phyloP scores from a whole-genome alignment of 2,888 invertebrate species.

The Drosophila acutilabella region DNA sequence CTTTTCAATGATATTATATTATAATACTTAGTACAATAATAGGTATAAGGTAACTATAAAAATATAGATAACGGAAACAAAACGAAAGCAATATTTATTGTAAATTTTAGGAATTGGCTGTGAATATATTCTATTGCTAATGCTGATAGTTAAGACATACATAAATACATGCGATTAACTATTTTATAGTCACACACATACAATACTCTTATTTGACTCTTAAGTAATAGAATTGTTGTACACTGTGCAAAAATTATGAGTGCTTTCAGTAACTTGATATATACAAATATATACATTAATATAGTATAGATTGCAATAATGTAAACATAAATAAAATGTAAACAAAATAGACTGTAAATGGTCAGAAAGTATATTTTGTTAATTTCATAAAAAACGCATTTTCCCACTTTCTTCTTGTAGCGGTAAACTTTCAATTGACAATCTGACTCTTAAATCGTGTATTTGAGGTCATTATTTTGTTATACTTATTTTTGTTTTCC shows the following conservation, averaged over 20 bases:
- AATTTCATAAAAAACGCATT: constrained; percentile 1
- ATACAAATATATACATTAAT: constrained; percentile 13
- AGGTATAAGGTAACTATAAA: constrained; percentile 38
- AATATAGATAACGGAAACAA: constrained; percentile 23
- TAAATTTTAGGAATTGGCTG: constrained; percentile 70
- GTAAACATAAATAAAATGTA: constrained; percentile 29
- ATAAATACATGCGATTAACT: constrained; percentile 1
- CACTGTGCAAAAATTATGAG: constrained; percentile 28
- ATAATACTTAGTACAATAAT: constrained; percentile 61
- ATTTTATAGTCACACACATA: background rate
- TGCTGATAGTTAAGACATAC: constrained; percentile 21
- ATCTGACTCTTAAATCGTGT: background rate
- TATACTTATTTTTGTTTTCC: too few relatives aligned
- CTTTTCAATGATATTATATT: constrained; percentile 16
- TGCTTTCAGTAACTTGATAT: constrained; percentile 45
- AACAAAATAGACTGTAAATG: constrained; percentile 23
- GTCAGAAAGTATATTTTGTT: constrained; percentile 31
- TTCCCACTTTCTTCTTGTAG: background rate
- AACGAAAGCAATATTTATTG: constrained; percentile 43
- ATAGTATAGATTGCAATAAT: constrained; percentile 17
- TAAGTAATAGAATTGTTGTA: constrained; percentile 6
- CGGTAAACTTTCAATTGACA: background rate
- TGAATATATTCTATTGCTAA: constrained; percentile 49
- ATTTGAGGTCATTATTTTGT: background rate
- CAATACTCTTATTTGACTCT: background rate